Percentiles rank a stretch among this genome's conserved stretches.
These are phyloP conservation scores for Ariolimax columbianus DNA, from an alignment of 2,888 invertebrate genomes.

Conservation along the genomic window DNA sequence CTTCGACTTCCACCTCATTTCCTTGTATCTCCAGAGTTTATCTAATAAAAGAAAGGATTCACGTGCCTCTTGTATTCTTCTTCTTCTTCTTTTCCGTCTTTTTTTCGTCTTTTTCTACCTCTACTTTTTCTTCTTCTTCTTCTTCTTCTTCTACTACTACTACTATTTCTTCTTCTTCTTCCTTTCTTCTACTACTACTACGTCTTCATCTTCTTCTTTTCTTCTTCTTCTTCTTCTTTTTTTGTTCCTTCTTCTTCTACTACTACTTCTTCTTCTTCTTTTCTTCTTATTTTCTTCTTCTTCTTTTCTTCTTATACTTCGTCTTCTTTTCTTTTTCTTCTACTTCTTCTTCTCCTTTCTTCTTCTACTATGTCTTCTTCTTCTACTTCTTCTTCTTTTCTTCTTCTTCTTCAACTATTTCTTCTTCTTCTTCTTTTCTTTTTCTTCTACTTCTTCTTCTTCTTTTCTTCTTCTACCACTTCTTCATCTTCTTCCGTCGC, in stretches of 20 bases:
- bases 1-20: no score
- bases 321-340: neutral
- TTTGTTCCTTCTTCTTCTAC: neutral
- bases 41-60: no score
- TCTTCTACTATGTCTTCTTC: neutral
- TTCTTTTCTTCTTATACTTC: neutral
- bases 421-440: neutral
- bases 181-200: neutral
- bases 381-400: neutral
- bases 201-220: neutral
- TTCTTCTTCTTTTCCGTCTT: neutral
- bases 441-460: neutral
- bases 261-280: neutral
- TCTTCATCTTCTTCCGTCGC: no score
- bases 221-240: neutral
- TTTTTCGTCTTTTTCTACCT: neutral
- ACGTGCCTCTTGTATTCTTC: no score
- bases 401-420: neutral
- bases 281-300: neutral
- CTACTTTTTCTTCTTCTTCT: constrained; percentile 3
- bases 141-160: constrained; percentile 8
- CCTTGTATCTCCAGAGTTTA: no score
- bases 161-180: neutral
- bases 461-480: neutral
- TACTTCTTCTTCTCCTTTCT: neutral